Percentiles rank a stretch among this genome's conserved stretches.
These are phyloP conservation scores for Rhingia campestris DNA, from an alignment of 2,888 invertebrate species.

Conservation along the genomic window DNA sequence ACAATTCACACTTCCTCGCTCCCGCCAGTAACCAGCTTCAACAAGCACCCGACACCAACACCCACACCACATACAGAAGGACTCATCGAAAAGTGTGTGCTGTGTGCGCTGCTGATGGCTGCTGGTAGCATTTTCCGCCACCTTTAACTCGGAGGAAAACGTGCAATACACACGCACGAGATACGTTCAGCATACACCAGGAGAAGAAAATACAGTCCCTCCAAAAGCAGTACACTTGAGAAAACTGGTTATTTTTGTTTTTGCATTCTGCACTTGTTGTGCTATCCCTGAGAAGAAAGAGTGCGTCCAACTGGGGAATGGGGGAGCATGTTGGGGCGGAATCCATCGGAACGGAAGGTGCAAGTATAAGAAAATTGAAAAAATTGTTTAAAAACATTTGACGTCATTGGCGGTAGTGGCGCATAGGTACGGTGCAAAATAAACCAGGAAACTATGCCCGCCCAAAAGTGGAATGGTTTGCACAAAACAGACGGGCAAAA, in stretches of 20 bases:
- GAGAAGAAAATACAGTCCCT: constrained; percentile 64
- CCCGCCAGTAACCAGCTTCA: background rate
- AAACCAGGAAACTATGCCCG: constrained; percentile 34
- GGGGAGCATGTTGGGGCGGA: background rate
- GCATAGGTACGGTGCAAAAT: constrained; percentile 12
- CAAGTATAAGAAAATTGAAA: constrained; percentile 7
- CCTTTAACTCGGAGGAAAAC: constrained; percentile 37
- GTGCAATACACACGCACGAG: constrained; percentile 17
- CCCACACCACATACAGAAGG: constrained; percentile 15
- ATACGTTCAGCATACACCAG: constrained; percentile 11
- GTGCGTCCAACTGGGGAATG: constrained; percentile 1
- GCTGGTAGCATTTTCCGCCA: constrained; percentile 57
- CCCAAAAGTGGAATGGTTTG: constrained; percentile 34
- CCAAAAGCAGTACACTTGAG: constrained; percentile 59
- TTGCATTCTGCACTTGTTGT: constrained; percentile 68
- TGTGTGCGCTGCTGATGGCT: constrained; percentile 14
- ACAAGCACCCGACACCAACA: background rate
- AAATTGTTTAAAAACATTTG: constrained; percentile 64
- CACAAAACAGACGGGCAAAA: constrained; percentile 47
- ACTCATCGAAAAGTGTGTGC: constrained; percentile 6
- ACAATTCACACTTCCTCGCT: background rate
- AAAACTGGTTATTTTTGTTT: constrained; percentile 64
- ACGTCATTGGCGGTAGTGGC: constrained; percentile 54
- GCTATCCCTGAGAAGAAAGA: constrained; percentile 19
- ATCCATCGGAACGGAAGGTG: background rate